These are phyloP conservation scores for Polydesmus complanatus DNA, from an alignment of 2,888 invertebrate species.

Conservation along the genomic window DNA sequence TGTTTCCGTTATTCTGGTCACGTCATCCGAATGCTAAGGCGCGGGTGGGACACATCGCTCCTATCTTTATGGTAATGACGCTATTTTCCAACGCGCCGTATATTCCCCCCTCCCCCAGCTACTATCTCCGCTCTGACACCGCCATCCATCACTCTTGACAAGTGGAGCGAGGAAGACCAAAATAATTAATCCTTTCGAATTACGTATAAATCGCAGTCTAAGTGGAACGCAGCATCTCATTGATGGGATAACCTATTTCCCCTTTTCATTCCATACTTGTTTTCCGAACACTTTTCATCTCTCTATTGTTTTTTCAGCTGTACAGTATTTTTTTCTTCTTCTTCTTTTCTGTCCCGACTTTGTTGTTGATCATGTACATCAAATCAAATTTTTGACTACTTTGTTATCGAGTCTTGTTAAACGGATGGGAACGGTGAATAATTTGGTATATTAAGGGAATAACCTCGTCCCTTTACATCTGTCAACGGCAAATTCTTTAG, in stretches of 20 bases:
- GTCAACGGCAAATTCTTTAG: no score
- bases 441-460: not conserved
- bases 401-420: not conserved
- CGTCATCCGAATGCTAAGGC: no score
- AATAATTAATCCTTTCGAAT: conserved; percentile 14
- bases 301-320: not conserved
- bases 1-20: no score
- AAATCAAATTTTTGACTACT: not conserved
- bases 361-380: not conserved
- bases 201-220: conserved; percentile 13
- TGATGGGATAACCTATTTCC: not conserved
- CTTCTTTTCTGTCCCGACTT: not conserved
- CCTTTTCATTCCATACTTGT: not conserved
- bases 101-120: not conserved
- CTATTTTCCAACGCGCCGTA: not conserved
- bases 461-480: not conserved
- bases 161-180: conserved; percentile 9
- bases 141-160: conserved; percentile 13
- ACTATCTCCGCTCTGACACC: not conserved
- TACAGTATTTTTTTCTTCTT: not conserved
- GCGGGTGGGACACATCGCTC: no score
- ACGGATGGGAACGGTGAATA: no score
- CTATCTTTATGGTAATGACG: not conserved
- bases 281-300: not conserved
- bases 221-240: not conserved